phyloP scores from a whole-genome alignment of 2,888 invertebrate genomes.

The Helicoverpa assulta region DNA sequence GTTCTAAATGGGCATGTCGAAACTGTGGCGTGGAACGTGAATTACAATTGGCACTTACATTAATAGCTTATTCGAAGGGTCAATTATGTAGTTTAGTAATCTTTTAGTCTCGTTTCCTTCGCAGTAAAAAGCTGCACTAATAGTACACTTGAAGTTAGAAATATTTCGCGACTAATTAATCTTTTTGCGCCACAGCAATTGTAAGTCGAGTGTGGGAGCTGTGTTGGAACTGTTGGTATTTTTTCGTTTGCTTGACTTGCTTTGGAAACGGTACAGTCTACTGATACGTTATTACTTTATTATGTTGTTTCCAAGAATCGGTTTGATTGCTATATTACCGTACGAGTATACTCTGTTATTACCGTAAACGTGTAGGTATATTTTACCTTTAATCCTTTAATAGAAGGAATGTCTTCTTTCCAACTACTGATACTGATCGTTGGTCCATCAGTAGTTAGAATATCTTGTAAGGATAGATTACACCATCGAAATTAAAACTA shows the following conservation, averaged over 20 bases:
- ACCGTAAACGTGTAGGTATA: background rate
- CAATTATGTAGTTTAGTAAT: conserved; percentile 62
- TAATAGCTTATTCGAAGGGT: conserved; percentile 67
- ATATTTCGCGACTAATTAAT: conserved; percentile 41
- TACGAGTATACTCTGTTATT: background rate
- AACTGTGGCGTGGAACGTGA: conserved; percentile 62
- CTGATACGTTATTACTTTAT: conserved; percentile 10
- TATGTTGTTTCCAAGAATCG: background rate
- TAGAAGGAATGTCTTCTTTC: background rate
- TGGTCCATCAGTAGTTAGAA: background rate
- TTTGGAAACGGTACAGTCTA: conserved; percentile 23
- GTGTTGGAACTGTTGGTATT: conserved; percentile 13
- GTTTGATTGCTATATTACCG: background rate
- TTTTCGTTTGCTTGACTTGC: conserved; percentile 24
- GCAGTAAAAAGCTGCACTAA: conserved; percentile 10
- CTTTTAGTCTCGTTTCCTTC: conserved; percentile 50
- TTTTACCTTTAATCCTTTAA: background rate
- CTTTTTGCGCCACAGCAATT: conserved; percentile 42
- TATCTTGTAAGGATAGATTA: conserved; percentile 7
- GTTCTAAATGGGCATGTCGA: conserved; percentile 56
- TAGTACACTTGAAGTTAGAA: conserved; percentile 16
- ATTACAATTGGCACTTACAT: conserved; percentile 66
- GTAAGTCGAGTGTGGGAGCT: conserved; percentile 51
- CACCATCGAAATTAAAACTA: conserved; percentile 18
- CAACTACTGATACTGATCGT: background rate